A percentile compares a stretch with the other conserved stretches of the same genome.
phyloP scores from a whole-genome alignment of 2,888 invertebrate genomes.

The Cataglyphis cursor region DNA sequence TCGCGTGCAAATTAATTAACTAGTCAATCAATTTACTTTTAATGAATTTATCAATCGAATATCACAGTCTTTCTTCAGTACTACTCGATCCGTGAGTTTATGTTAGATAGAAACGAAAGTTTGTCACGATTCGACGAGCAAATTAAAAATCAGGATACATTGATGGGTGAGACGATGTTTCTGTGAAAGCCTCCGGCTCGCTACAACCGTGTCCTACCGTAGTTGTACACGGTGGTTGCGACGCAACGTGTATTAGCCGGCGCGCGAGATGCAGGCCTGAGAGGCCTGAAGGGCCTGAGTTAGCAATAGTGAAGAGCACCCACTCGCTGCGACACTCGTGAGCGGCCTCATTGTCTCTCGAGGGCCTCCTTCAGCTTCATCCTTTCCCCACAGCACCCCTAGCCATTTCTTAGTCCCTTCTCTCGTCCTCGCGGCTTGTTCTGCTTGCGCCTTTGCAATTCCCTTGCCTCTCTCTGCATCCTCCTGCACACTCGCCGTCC shows the following conservation, averaged over 20 bases:
- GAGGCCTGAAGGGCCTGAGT: slow-evolving; percentile 86
- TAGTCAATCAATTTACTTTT: neutral
- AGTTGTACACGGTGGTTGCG: slow-evolving; percentile 63
- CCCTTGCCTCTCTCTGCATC: slow-evolving; percentile 52
- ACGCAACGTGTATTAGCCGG: slow-evolving; percentile 68
- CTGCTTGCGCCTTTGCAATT: slow-evolving; percentile 51
- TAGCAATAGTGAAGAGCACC: slow-evolving; percentile 86
- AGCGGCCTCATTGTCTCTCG: slow-evolving; percentile 87
- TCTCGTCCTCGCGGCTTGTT: slow-evolving; percentile 44
- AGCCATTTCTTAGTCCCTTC: slow-evolving; percentile 34
- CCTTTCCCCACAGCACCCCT: slow-evolving; percentile 60
- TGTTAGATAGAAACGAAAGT: neutral
- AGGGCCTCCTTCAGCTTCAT: slow-evolving; percentile 81
- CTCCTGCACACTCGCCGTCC: slow-evolving; percentile 53
- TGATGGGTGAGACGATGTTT: slow-evolving; percentile 55
- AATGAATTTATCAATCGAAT: neutral
- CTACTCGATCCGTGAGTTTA: neutral
- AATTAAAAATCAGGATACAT: slow-evolving; percentile 68
- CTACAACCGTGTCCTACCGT: slow-evolving; percentile 50
- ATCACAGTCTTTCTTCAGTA: neutral
- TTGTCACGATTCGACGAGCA: slow-evolving; percentile 33
- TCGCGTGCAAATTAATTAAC: neutral
- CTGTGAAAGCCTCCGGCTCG: slow-evolving; percentile 58
- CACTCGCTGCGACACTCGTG: slow-evolving; percentile 86
- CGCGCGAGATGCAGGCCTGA: slow-evolving; percentile 74